Evolutionary conservation across 2,113 vertebrate species (phyloP), one percentile per base, ranked within the genome.

Genomic region (Ardeotis arabs): DNA sequence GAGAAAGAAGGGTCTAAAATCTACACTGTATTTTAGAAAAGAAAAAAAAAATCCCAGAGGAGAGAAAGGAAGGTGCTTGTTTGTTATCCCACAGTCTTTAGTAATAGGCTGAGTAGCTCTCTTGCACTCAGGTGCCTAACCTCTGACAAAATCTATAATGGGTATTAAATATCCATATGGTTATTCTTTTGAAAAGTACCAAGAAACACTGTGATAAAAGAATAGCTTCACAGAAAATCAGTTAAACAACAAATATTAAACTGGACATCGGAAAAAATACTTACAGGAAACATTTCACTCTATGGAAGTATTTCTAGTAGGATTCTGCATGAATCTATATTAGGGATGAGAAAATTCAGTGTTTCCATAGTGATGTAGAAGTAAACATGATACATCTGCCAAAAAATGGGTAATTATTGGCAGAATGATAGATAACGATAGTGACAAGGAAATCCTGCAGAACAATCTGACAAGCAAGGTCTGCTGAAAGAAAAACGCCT

Each of bases 291-390:
- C 7, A 74, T 90, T 90, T 78, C n/a, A 59, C 9, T 56, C 29
- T 70, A 16, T 75, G 60, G 37, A 77, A 81, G 49, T 53, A 74
- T 76, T 91, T 93, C 78, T 75, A 86, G 85, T 56, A 86, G 64
- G 52, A 93, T 78, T 94, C 80, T 93, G 35, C 35, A 60, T 47
- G 50, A 91, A 85, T 93, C 82, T 91, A 27, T 90, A 87, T 53
- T 59, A 77, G 24, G 35, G 39, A 35, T 89, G 73, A 87, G 69
- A 89, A 94, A 95, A 90, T 56, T 78, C 80, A 62, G 64, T 93
- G 95, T 97, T 96, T 95, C 95, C 92, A 95, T 95, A 92, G 96
- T 92, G 85, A 97, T 88, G 64, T 19, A 86, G 83, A 90, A 96
- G 69, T 93, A 97, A 97, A 97, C 86, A 96, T 45, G 56, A 84